Conservation (phyloP, 1,140 invertebrate genomes). For the Bradynema listronoti region DNA sequence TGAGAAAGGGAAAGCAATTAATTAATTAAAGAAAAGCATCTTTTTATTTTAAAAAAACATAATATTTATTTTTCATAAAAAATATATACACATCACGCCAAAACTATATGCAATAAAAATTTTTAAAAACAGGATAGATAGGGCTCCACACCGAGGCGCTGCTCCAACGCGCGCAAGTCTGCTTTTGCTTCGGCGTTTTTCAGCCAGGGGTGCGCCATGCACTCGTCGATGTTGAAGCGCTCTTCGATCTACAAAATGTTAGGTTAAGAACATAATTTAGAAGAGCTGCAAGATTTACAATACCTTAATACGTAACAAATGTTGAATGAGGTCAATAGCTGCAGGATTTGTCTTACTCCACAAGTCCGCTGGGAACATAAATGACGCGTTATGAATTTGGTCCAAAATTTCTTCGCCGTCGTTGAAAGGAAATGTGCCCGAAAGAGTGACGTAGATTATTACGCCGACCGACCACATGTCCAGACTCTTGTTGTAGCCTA, state of each 20-base stretch:
- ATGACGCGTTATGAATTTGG: slow-evolving; percentile 97
- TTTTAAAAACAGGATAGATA: slow-evolving; percentile 39
- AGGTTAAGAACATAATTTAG: not conserved
- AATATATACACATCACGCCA: no score
- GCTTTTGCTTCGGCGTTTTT: slow-evolving; percentile 62
- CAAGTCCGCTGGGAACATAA: slow-evolving; percentile 96
- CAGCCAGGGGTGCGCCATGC: slow-evolving; percentile 84
- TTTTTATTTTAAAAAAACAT: no score
- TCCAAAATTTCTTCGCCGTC: slow-evolving; percentile 99
- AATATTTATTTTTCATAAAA: no score
- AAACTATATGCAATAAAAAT: no score
- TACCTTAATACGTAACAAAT: slow-evolving; percentile 92
- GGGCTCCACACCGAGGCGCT: slow-evolving; percentile 22
- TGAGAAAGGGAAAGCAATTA: no score
- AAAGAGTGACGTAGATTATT: slow-evolving; percentile 81
- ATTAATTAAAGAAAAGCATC: no score
- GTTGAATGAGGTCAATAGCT: slow-evolving; percentile 93
- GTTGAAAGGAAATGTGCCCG: slow-evolving; percentile 97
- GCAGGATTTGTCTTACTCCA: slow-evolving; percentile 93
- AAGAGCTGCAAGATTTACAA: not conserved
- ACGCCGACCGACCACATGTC: slow-evolving; percentile 99
- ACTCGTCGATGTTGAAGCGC: slow-evolving; percentile 77
- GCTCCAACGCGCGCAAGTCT: slow-evolving; percentile 44
- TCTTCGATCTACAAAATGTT: slow-evolving; percentile 49
- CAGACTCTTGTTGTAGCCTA: slow-evolving; percentile 91